Evolutionary conservation across 1,140 invertebrate genomes (phyloP), one percentile per base, ranked within the genome.

Genomic region (Drosophila jambulina): DNA sequence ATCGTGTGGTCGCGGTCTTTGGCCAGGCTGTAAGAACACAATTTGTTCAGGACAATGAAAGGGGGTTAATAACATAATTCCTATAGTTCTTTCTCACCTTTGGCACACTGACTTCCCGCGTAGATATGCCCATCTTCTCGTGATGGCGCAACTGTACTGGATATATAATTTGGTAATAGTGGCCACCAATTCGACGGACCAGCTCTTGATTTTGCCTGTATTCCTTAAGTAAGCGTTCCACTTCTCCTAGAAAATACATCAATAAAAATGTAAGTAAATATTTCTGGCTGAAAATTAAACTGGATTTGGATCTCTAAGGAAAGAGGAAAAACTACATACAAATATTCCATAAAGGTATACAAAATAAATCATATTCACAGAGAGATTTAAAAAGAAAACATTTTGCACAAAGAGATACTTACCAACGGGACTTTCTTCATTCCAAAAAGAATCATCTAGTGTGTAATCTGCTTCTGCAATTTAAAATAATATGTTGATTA

Each of bases 141-240:
- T 98, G 97, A 93, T 98, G 97, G 67, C 97, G 96, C 91, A 98
- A 94, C 94, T 98, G 98, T 80, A 98, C 97, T 64, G 97, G 97
- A 94, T 98, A 98, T 84, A 98, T 98, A 93, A 98, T 98, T 94
- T 98, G 97, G 94, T 98, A 98, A 93, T 96, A 98, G 93, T 97
- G 96, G 51, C 95, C 95, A 75, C 97, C 97, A 93, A 98, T 97
- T 93, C 97, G 97, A 74, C 95, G 95, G 80, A 98, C 96, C 94
- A 98, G 94, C 93, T 98, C 96, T 93, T 98, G 97, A 93, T 98
- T 98, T 93, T 98, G 97, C 88, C 96, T 96, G 93, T 96, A 97
- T 92, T 97, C 96, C 68, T 96, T 96, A 68, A 98, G 94, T 82
- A 98, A 94, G 92, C 97, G 95, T 94, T 98, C 96, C 93, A 97